Evolutionary conservation across 2,888 invertebrate genomes (phyloP), one percentile per base, ranked within the genome.

Genomic region (Nymphalis urticae): DNA sequence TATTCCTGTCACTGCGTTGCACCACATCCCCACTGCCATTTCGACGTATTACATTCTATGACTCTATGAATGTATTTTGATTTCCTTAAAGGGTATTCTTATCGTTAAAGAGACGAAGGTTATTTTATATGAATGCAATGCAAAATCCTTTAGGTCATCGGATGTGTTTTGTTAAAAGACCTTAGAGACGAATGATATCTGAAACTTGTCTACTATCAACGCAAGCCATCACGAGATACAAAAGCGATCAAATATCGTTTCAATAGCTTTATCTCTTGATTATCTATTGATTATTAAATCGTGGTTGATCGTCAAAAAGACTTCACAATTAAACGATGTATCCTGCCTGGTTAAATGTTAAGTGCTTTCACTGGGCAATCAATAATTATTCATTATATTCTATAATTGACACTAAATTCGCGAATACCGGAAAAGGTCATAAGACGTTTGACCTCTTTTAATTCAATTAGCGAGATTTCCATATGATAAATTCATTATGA

Each of bases 341-440:
- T 84, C 83, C 80, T 80, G 76, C 73, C 79, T 73, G 86, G 87
- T 90, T 86, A 80, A 77, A 83, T 85, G 66, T 84, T 83, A 74
- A 80, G 74, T 80, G 82, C 90, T 91, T 91, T 91, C 91, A 86
- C 90, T 85, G 74, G 79, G 76, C 75, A 75, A 81, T 83, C 83
- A 79, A 82, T 82, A 80, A 78, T 80, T 85, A 88, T 85, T 90
- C 86, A 88, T 88, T 89, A 86, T 82, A 83, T 85, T 85, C 79
- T 84, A 82, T 88, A 89, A 90, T 88, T 87, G 88, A 88, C 83
- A 83, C 82, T 85, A 85, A 86, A 86, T 85, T 85, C 81, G 76
- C 82, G 75, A 80, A 80, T 80, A 82, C 80, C 81, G 77, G 74
- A 75, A 79, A 79, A 76, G 87, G 85, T 88, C 85, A 82, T 79